Evolutionary conservation across 2,888 invertebrate genomes (phyloP).

Genomic region (Drosophila melanosoma): DNA sequence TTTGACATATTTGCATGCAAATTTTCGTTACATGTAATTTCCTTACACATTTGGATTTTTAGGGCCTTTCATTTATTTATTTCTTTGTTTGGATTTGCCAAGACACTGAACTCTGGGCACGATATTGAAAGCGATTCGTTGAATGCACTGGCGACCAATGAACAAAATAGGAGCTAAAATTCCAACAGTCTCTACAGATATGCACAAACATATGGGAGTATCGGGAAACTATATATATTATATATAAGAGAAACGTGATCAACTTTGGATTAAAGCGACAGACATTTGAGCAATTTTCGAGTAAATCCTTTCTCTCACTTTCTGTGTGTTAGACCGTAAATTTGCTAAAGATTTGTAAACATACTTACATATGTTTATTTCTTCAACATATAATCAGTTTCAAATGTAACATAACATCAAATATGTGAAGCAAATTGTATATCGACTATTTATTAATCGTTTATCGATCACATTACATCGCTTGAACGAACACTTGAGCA

Average conservation of each 20-base stretch:
- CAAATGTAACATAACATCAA: slow-evolving; percentile 33
- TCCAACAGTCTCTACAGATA: slow-evolving; percentile 4
- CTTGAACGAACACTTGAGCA: slow-evolving; percentile 45
- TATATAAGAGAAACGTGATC: slow-evolving; percentile 10
- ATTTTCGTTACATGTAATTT: slow-evolving; percentile 24
- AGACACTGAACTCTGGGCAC: slow-evolving; percentile 50
- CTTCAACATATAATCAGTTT: slow-evolving; percentile 8
- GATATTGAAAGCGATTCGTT: slow-evolving; percentile 36
- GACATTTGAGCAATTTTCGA: slow-evolving; percentile 41
- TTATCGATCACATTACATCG: slow-evolving; percentile 33
- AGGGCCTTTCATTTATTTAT: slow-evolving; percentile 1
- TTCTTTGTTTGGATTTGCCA: slow-evolving; percentile 26
- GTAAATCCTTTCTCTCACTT: slow-evolving; percentile 13
- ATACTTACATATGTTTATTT: slow-evolving; percentile 8
- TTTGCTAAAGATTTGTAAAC: slow-evolving; percentile 35
- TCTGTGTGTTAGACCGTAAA: slow-evolving; percentile 35
- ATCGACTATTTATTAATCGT: slow-evolving; percentile 7
- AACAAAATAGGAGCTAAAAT: not conserved
- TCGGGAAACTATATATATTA: not conserved
- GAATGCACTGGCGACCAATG: not conserved
- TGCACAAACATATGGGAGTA: slow-evolving; percentile 1
- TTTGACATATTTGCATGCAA: slow-evolving; percentile 19
- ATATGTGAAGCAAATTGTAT: slow-evolving; percentile 7
- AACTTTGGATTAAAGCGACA: slow-evolving; percentile 22
- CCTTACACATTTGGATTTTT: slow-evolving; percentile 6